Evolutionary conservation across 2,113 vertebrate genomes (phyloP), one percentile per base, ranked within the genome.

Genomic region (Apodemus sylvaticus): DNA sequence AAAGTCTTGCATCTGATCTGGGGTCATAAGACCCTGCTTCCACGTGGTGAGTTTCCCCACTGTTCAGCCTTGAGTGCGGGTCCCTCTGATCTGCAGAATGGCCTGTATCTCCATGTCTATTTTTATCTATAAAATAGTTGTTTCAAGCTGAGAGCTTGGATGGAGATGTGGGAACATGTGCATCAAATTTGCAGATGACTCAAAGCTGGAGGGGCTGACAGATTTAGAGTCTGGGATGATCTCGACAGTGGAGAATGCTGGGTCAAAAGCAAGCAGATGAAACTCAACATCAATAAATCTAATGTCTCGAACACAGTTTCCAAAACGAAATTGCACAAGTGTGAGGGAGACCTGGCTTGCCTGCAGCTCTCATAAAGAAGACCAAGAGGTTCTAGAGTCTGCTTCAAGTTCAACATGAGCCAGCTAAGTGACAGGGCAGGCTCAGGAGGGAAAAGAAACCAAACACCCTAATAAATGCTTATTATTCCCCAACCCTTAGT

Each of bases 221-320:
- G 95, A 97, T 94, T 86, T 66, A 94, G 94, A 94, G 92, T 82
- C 93, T 76, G 71, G 48, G 86, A 97, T 98, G 97, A 98, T 97
- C 97, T 97, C 76, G 48, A 4, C 86, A 2, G 92, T 58, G 12
- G 91, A 90, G 97, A 98, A 98, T 97, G 96, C 90, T 42, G 77
- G 97, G 96, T 96, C 97, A 96, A 97, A 94, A 96, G 95, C 97
- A 97, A 95, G 96, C 96, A 97, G 96, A 97, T 96, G 96, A 95
- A 93, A 97, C 71, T 88, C 89, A 77, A 71, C 94, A 58, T 92
- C 96, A 92, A 97, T 97, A 97, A 96, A 97, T 96, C 97, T 86
- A 68, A 93, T 8, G 94, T 89, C 97, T 93, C 64, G 45, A 92
- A 77, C 11, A 62, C 39, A 7, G 66, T 86, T 94, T 98, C 96